Evolutionary conservation across 2,888 invertebrate genomes (phyloP).

Genomic region (Carabus problematicus): DNA sequence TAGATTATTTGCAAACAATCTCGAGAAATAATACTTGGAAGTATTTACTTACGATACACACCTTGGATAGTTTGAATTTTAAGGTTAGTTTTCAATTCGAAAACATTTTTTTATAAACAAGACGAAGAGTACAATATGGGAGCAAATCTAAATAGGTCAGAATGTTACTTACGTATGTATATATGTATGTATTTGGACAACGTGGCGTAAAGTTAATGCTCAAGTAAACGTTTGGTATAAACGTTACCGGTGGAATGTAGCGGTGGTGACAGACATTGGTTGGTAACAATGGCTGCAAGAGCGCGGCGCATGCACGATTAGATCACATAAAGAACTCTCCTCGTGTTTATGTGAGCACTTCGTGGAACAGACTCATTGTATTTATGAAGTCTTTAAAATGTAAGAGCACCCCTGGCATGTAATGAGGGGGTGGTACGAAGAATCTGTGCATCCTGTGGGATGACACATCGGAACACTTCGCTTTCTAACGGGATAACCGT

Average conservation of each 20-base stretch:
- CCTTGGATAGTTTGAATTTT: not conserved
- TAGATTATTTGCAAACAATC: not conserved
- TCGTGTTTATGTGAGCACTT: slow-evolving; percentile 13
- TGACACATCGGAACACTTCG: too few species aligned
- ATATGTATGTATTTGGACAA: too few species aligned
- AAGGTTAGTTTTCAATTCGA: not conserved
- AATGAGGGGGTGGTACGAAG: not conserved
- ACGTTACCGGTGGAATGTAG: slow-evolving; percentile 3
- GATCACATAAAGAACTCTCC: slow-evolving; percentile 12
- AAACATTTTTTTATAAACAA: not conserved
- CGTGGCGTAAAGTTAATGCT: too few species aligned
- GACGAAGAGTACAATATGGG: too few species aligned
- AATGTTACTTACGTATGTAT: too few species aligned
- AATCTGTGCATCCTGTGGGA: too few species aligned
- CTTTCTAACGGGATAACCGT: too few species aligned
- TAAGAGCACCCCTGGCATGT: slow-evolving; percentile 8
- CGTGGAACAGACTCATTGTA: slow-evolving; percentile 15
- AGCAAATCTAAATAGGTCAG: too few species aligned
- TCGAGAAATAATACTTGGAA: not conserved
- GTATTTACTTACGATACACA: not conserved
- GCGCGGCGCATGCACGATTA: slow-evolving; percentile 18
- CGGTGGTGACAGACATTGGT: not conserved
- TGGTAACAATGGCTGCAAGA: slow-evolving; percentile 12
- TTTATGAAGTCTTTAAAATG: slow-evolving; percentile 8
- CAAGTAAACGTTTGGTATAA: too few species aligned